phyloP scores from a whole-genome alignment of 1,140 invertebrate genomes.

The Dreissena polymorpha region DNA sequence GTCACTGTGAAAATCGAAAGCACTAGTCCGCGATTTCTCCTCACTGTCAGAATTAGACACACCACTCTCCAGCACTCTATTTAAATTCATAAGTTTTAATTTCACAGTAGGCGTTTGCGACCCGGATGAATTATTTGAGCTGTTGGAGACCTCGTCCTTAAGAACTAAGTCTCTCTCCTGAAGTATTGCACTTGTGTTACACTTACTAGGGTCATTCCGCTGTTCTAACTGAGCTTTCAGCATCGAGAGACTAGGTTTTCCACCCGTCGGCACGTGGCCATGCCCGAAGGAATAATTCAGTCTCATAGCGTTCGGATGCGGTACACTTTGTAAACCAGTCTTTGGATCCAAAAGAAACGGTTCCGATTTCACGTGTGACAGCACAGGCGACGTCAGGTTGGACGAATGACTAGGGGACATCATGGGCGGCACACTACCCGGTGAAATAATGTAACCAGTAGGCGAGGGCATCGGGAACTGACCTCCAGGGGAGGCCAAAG shows the following conservation, averaged over 20 bases:
- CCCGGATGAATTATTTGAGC: slow-evolving; percentile 37
- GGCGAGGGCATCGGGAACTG: slow-evolving; percentile 36
- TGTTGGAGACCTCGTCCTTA: slow-evolving; percentile 46
- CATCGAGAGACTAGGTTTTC: slow-evolving; percentile 48
- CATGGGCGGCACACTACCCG: not conserved
- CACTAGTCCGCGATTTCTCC: slow-evolving; percentile 58
- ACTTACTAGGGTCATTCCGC: slow-evolving; percentile 36
- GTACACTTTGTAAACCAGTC: not conserved
- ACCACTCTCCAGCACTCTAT: slow-evolving; percentile 37
- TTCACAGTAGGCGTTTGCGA: slow-evolving; percentile 49
- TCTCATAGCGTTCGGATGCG: not conserved
- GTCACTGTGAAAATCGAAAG: slow-evolving; percentile 74
- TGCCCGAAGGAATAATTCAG: not conserved
- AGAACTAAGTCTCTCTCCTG: slow-evolving; percentile 46
- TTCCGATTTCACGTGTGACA: slow-evolving; percentile 6
- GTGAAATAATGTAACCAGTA: not conserved
- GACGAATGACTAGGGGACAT: slow-evolving; percentile 12
- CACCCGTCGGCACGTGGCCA: slow-evolving; percentile 31
- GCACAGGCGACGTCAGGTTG: not conserved
- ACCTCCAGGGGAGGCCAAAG: slow-evolving; percentile 41
- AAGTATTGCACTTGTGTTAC: slow-evolving; percentile 46
- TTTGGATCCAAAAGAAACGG: not conserved
- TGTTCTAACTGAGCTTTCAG: slow-evolving; percentile 52
- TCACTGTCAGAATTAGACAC: slow-evolving; percentile 43
- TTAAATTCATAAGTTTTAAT: slow-evolving; percentile 47